Base-by-base conservation (phyloP, 1,140 invertebrate genomes). In the Ruditapes philippinarum region DNA sequence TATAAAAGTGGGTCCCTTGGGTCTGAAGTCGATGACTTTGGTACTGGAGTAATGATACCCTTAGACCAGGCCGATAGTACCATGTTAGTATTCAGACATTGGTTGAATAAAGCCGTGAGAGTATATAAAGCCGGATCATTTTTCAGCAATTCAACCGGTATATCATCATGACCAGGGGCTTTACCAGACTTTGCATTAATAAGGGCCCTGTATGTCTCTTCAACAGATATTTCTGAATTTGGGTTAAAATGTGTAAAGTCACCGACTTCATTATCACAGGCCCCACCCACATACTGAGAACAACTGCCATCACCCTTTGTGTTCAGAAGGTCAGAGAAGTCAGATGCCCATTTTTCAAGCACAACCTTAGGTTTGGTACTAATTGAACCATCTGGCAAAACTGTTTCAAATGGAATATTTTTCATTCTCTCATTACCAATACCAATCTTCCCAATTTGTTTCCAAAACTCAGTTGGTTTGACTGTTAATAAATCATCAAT, bases 1-100 rank as follows among this genome's bases (percentile, higher is more conserved):
- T 87, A 88, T 33, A 31, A n/a, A 3, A 88, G 45, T 2, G 87
- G 78, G n/a, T 89, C 87, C 22, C 65, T 25, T 70, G 42, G 28
- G 28, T 89, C 87, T 31, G 42, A 28, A 33, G 81, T 57, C 25
- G 54, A 78, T 40, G 60, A 57, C 62, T 89, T 89, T 5, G 65
- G 78, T 51, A 89, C 81, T 17, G 87, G 87, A 14, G 65, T 62
- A 31, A 88, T 88, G 33, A 80, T 88, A 9, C 40, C 36, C n/a
- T 33, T 57, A 25, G 40, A 65, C 76, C 78, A 81, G 5, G 62
- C 28, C 25, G 33, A 31, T 33, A 78, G 87, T 19, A 89, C 78
- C 7, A 70, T 80, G 22, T 49, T 28, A 9, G 19, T 74, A 25
- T 25, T 74, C 28, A 31, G 40, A 80, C 76, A 80, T 4, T 11